Conservation (phyloP, 2,888 invertebrate genomes). For the Anaspis maculata region DNA sequence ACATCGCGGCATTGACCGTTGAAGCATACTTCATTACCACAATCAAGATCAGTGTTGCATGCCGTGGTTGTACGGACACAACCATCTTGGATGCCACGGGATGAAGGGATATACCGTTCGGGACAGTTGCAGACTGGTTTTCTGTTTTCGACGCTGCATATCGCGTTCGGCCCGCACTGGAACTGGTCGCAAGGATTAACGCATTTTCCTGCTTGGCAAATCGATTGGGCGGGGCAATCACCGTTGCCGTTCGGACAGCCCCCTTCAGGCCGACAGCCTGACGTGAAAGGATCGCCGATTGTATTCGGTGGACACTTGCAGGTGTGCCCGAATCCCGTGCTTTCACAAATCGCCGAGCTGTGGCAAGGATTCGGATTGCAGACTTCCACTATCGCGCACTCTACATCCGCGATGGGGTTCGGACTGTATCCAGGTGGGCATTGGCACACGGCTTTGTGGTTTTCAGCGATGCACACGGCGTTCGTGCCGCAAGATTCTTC, state of each 20-base stretch:
- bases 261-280: constrained; percentile 72
- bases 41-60: constrained; percentile 66
- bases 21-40: constrained; percentile 69
- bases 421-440: constrained; percentile 78
- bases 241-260: constrained; percentile 62
- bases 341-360: constrained; percentile 67
- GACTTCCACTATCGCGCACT: constrained; percentile 61
- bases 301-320: constrained; percentile 72
- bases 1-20: constrained; percentile 78
- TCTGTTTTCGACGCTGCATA: constrained; percentile 70
- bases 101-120: constrained; percentile 64
- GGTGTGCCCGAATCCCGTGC: constrained; percentile 53
- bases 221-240: constrained; percentile 69
- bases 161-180: constrained; percentile 67
- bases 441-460: constrained; percentile 73
- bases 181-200: constrained; percentile 73
- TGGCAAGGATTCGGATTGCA: constrained; percentile 79
- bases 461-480: constrained; percentile 80
- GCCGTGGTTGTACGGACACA: constrained; percentile 62
- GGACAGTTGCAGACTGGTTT: constrained; percentile 74
- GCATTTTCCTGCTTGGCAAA: constrained; percentile 64
- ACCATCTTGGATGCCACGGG: constrained; percentile 53
- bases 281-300: constrained; percentile 66
- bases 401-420: constrained; percentile 77
- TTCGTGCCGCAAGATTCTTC: constrained; percentile 78